Evolutionary conservation across 1,140 invertebrate genomes (phyloP).

Genomic region (Elysia chlorotica): DNA sequence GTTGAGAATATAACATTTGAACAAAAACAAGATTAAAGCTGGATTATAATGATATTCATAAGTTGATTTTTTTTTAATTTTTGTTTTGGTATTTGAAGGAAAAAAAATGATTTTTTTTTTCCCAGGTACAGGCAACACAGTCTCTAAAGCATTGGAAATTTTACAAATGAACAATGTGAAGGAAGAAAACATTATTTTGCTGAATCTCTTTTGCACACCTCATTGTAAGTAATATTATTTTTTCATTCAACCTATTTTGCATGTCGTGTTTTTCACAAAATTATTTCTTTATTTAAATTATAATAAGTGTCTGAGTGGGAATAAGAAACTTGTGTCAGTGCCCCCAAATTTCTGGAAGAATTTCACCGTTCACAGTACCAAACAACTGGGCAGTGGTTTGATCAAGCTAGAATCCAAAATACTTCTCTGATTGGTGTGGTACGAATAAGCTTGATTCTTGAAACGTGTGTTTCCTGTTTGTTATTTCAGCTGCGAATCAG

Average conservation of each 20-base stretch:
- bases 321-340: too few species aligned
- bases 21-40: too few species aligned
- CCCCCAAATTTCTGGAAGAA: too few species aligned
- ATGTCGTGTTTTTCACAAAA: neutral
- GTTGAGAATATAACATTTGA: too few species aligned
- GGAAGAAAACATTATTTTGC: slow-evolving; percentile 92
- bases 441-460: neutral
- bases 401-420: neutral
- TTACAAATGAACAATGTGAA: slow-evolving; percentile 90
- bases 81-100: neutral
- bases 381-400: too few species aligned
- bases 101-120: slow-evolving; percentile 17
- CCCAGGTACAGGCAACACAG: slow-evolving; percentile 87
- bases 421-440: neutral
- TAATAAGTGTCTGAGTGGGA: too few species aligned
- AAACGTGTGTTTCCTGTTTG: slow-evolving; percentile 13
- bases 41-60: too few species aligned
- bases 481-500: slow-evolving; percentile 76
- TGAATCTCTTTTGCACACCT: slow-evolving; percentile 96
- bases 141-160: slow-evolving; percentile 90
- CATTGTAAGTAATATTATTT: slow-evolving; percentile 58
- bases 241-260: neutral
- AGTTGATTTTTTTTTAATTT: neutral
- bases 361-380: too few species aligned
- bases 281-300: neutral